Conservation (phyloP, 2,888 invertebrate species). For the Lasioglossum figueresi region DNA sequence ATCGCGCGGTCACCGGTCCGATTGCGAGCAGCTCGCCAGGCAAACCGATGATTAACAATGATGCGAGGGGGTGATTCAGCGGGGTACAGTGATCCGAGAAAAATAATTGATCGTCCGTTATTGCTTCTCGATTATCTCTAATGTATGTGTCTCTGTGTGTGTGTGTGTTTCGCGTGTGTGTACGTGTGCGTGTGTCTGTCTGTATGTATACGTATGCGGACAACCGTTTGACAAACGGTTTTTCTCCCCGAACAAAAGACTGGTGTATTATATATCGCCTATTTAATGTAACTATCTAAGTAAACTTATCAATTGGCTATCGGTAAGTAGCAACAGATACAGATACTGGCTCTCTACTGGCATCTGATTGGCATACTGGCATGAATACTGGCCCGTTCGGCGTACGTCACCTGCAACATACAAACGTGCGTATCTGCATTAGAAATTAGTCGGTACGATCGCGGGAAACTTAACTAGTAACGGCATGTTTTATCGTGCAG, state of each 20-base stretch:
- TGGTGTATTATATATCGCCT: constrained; percentile 46
- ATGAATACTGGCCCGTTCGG: constrained; percentile 83
- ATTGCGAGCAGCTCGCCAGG: not conserved
- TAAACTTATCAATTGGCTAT: constrained; percentile 78
- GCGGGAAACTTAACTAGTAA: constrained; percentile 55
- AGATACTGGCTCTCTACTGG: constrained; percentile 81
- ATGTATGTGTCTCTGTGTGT: not conserved
- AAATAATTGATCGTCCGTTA: constrained; percentile 1
- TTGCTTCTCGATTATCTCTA: not conserved
- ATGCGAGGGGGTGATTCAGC: not conserved
- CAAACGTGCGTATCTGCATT: constrained; percentile 62
- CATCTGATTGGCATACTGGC: constrained; percentile 82
- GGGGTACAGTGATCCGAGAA: constrained; percentile 9
- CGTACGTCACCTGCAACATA: constrained; percentile 79
- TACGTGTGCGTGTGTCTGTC: not conserved
- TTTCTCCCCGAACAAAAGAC: not conserved
- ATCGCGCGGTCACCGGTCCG: constrained; percentile 7
- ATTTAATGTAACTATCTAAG: constrained; percentile 70
- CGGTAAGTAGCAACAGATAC: constrained; percentile 65
- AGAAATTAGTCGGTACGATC: constrained; percentile 54
- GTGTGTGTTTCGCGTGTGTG: not conserved
- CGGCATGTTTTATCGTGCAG: constrained; percentile 53
- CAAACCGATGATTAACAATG: not conserved
- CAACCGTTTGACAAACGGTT: not conserved
- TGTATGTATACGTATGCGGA: not conserved